Evolutionary conservation across 2,113 vertebrate species (phyloP).

Genomic region (Dendropsophus ebraccatus): DNA sequence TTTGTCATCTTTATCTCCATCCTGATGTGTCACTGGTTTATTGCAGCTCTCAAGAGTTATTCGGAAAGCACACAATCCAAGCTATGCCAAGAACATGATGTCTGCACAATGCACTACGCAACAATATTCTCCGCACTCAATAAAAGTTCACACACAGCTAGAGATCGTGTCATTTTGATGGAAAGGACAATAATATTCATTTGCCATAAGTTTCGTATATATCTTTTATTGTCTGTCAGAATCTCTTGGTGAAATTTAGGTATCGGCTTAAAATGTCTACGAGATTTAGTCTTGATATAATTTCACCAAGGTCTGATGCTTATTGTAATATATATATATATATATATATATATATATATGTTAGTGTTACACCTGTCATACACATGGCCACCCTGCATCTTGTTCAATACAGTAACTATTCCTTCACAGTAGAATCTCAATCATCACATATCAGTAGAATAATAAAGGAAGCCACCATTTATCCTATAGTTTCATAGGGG

Average conservation of each 20-base stretch:
- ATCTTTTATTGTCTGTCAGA: background rate
- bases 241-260: background rate
- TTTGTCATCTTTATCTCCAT: slow-evolving; percentile 31
- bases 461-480: background rate
- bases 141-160: background rate
- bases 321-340: too few species aligned
- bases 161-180: background rate
- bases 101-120: background rate
- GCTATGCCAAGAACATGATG: background rate
- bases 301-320: background rate
- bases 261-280: too few species aligned
- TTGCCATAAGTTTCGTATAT: background rate
- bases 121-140: background rate
- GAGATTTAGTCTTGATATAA: too few species aligned
- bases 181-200: background rate
- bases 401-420: background rate
- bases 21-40: slow-evolving; percentile 26
- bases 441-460: background rate
- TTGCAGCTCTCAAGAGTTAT: slow-evolving; percentile 18
- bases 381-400: background rate
- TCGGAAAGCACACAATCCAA: background rate
- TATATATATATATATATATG: too few species aligned
- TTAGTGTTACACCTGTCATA: background rate
- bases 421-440: background rate
- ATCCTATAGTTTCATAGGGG: slow-evolving; percentile 19